Conservation (phyloP, 2,113 vertebrate genomes). For the Fregata magnificens region DNA sequence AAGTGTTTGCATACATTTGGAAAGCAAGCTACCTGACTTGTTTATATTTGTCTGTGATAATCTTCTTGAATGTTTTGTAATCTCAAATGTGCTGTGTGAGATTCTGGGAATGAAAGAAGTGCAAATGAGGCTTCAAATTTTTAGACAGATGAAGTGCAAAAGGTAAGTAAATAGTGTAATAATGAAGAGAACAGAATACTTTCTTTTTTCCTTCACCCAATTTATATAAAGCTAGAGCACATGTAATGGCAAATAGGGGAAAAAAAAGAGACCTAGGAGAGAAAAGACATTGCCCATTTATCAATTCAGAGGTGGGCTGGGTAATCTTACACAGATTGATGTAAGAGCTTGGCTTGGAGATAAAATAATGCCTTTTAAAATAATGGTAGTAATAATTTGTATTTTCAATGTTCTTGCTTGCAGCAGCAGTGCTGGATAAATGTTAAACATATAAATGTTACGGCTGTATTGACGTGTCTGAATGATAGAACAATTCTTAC, state of each 20-base stretch:
- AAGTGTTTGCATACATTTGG: not conserved
- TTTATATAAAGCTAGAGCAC: not conserved
- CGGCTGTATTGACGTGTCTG: not conserved
- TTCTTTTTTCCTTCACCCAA: not conserved
- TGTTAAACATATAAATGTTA: not conserved
- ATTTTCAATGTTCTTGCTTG: not conserved
- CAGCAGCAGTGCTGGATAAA: not conserved
- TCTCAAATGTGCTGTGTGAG: not conserved
- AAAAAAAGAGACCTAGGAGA: not conserved
- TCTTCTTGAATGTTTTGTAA: not conserved
- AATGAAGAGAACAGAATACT: not conserved
- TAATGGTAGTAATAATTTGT: not conserved
- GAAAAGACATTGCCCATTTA: not conserved
- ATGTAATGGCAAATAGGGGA: not conserved
- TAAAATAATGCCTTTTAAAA: not conserved
- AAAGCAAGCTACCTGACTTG: not conserved
- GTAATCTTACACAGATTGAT: not conserved
- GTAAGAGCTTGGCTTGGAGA: not conserved
- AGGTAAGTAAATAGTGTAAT: not conserved
- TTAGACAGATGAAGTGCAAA: not conserved
- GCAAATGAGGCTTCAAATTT: not conserved
- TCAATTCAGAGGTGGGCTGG: not conserved
- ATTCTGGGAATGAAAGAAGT: not conserved
- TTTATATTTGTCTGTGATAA: slow-evolving; percentile 17
- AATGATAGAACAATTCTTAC: not conserved